Evolutionary conservation across 92 coral and sea anemone genomes (phyloP).

Genomic region (Diadumene lineata): DNA sequence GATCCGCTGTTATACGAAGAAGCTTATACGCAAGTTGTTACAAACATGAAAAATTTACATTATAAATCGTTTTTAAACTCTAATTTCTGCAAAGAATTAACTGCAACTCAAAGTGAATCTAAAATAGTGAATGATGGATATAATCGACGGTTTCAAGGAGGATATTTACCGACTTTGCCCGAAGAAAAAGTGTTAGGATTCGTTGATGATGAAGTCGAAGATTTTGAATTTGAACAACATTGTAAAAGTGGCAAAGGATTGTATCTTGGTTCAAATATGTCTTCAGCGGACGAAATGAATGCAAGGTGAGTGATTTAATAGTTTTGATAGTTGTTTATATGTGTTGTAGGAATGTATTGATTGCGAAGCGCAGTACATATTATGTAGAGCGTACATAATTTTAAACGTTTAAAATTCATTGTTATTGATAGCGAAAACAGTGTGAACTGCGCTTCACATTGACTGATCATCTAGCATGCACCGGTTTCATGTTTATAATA

Average conservation of each 20-base stretch:
- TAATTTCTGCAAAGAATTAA: conserved; percentile 63
- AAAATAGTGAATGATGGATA: conserved; percentile 53
- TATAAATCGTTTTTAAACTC: conserved; percentile 74
- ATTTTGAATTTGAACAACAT: conserved; percentile 78
- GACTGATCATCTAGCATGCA: conserved; percentile 17
- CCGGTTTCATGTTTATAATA: conserved; percentile 7
- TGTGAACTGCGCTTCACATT: conserved; percentile 7
- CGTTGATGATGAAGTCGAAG: conserved; percentile 81
- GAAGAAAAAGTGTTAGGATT: conserved; percentile 95
- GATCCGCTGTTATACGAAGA: conserved; percentile 79
- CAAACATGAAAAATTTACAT: conserved; percentile 76
- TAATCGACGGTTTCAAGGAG: conserved; percentile 62
- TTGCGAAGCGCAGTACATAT: conserved; percentile 1
- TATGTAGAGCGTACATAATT: background rate
- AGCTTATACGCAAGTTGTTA: conserved; percentile 74
- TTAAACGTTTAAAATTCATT: conserved; percentile 50
- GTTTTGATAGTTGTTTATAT: background rate
- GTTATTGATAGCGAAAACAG: conserved; percentile 52
- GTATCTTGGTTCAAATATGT: conserved; percentile 41
- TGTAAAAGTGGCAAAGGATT: conserved; percentile 54
- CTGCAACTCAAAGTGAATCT: conserved; percentile 54
- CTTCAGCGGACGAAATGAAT: conserved; percentile 70
- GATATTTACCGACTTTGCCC: conserved; percentile 86
- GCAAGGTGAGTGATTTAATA: conserved; percentile 61
- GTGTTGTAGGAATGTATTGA: background rate